Percentiles rank a stretch among this genome's conserved stretches.
Conservation (phyloP, 2,888 invertebrate genomes). For the Heterodera filipjevi region DNA sequence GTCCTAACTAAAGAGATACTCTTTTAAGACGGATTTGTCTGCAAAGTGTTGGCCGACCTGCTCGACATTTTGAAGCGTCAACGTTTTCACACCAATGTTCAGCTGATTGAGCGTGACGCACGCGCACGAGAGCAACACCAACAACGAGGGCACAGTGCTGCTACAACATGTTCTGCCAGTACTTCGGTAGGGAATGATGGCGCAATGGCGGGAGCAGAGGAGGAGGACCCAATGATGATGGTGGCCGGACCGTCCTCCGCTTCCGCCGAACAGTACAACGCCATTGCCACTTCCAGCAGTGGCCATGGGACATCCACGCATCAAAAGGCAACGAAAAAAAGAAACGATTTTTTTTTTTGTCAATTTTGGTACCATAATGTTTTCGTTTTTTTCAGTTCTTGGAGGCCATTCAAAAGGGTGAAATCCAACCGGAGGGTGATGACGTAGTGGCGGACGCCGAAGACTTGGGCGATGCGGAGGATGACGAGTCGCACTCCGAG, state of each 20-base stretch:
- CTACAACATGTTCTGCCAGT: too few relatives aligned
- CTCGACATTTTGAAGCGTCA: not conserved
- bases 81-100: not conserved
- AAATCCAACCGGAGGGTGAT: not conserved
- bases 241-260: not conserved
- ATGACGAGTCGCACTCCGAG: not conserved
- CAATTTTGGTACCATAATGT: not conserved
- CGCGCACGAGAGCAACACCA: not conserved
- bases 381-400: not conserved
- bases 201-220: not conserved
- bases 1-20: too few relatives aligned
- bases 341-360: not conserved
- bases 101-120: not conserved
- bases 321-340: not conserved
- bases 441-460: not conserved
- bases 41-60: not conserved
- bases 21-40: conserved; percentile 15
- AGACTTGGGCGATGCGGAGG: not conserved
- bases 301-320: not conserved
- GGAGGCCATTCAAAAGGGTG: conserved; percentile 10
- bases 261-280: not conserved
- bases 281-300: not conserved
- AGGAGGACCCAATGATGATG: not conserved
- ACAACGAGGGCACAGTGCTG: too few relatives aligned
- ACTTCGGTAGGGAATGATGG: not conserved